Evolutionary conservation across 2,797 vertebrate genomes (phyloP).

Genomic region (Botia kubotai): DNA sequence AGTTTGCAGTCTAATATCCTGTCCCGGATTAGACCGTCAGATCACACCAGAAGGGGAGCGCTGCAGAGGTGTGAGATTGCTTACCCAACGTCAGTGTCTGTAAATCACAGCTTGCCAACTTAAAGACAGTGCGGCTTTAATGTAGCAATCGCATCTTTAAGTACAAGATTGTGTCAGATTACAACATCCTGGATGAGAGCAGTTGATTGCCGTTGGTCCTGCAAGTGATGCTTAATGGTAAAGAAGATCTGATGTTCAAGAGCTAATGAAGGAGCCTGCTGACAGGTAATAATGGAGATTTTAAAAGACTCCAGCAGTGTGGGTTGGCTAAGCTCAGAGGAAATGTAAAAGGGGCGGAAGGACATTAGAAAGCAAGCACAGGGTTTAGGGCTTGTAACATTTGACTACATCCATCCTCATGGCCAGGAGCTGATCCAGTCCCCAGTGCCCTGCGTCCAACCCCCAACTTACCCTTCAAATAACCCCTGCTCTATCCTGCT

Average conservation of each 20-base stretch:
- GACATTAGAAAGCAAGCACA: slow-evolving; percentile 57
- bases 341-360: slow-evolving; percentile 31
- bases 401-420: slow-evolving; percentile 64
- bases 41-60: slow-evolving; percentile 37
- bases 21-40: slow-evolving; percentile 45
- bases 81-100: slow-evolving; percentile 36
- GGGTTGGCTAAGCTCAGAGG: slow-evolving; percentile 42
- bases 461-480: slow-evolving; percentile 69
- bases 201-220: neutral
- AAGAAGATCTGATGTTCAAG: neutral
- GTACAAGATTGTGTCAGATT: neutral
- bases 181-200: slow-evolving; percentile 23
- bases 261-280: slow-evolving; percentile 48
- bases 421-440: slow-evolving; percentile 66
- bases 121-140: neutral
- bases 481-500: slow-evolving; percentile 79
- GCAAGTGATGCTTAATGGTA: neutral
- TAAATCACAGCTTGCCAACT: slow-evolving; percentile 19
- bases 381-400: slow-evolving; percentile 71
- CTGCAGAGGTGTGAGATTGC: slow-evolving; percentile 46
- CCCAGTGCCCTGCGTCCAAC: slow-evolving; percentile 65
- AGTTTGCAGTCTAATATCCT: slow-evolving; percentile 57
- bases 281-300: slow-evolving; percentile 57
- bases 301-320: slow-evolving; percentile 56
- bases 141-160: neutral